Evolutionary conservation across 2,113 vertebrate genomes (phyloP).

Genomic region (mouse (Mus musculus)): GRCm39 chr11:36939001-36939500

Average conservation of each 20-base stretch:
- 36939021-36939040: accelerated
- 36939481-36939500: not conserved
- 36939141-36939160: accelerated
- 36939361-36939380: not conserved
- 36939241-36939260: not conserved
- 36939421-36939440: not conserved
- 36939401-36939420: not conserved
- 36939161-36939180: not conserved
- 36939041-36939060: not conserved
- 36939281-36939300: not conserved
- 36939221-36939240: not conserved
- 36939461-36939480: not conserved
- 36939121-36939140: not conserved
- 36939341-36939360: not conserved
- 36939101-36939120: not conserved
- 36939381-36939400: not conserved
- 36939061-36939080: not conserved
- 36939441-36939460: not conserved
- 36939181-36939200: not conserved
- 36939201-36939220: not conserved
- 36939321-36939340: not conserved
- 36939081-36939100: not conserved
- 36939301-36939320: not conserved
- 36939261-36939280: not conserved
- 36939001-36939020: not conserved